Conservation (phyloP, 2,113 vertebrate species). For the Rhineura floridana region DNA sequence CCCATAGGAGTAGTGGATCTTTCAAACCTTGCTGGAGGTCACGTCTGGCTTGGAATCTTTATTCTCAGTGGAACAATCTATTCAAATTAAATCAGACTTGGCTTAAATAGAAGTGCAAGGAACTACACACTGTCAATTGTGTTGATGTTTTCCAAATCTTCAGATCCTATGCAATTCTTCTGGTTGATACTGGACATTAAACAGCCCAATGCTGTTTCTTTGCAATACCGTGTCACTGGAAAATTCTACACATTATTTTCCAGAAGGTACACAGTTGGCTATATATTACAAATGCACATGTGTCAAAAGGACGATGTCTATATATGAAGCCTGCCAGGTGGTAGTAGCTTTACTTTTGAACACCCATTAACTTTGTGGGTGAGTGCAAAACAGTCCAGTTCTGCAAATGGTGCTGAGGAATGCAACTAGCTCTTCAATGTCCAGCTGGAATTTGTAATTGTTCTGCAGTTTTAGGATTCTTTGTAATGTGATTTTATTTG, state of each 20-base stretch:
- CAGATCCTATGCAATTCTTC: not conserved
- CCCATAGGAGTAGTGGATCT: not conserved
- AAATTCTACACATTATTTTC: not conserved
- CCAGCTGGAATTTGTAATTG: no score
- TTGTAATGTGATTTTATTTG: no score
- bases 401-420: not conserved
- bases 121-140: not conserved
- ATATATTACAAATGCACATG: not conserved
- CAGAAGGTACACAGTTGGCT: not conserved
- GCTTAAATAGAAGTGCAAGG: not conserved
- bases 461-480: no score
- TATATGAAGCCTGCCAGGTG: not conserved
- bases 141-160: not conserved
- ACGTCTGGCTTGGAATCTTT: slow-evolving; percentile 10
- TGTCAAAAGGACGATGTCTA: fast-evolving
- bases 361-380: not conserved
- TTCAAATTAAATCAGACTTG: not conserved
- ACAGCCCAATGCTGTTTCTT: not conserved
- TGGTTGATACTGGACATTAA: slow-evolving; percentile 4
- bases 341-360: not conserved
- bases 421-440: not conserved
- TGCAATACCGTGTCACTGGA: not conserved
- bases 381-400: not conserved
- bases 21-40: not conserved
- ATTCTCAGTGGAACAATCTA: not conserved